A percentile compares a stretch with the other conserved stretches of the same genome.
Conservation (phyloP, 2,797 vertebrate genomes). For the Euthynnus affinis region DNA sequence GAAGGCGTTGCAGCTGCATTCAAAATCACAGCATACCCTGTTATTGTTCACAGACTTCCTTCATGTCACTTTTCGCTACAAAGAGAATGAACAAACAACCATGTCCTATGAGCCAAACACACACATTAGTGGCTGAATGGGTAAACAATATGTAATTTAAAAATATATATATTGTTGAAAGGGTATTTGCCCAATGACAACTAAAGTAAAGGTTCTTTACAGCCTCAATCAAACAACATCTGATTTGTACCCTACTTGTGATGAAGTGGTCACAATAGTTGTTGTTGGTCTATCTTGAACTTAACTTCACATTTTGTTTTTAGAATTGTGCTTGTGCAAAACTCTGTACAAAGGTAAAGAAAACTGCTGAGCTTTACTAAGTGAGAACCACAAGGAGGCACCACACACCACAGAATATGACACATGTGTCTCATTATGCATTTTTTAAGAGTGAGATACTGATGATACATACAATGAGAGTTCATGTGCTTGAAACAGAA, state of each 20-base stretch:
- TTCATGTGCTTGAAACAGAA: background rate
- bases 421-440: background rate
- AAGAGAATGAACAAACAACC: background rate
- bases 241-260: background rate
- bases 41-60: conserved; percentile 72
- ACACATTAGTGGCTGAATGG: background rate
- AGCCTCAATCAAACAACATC: background rate
- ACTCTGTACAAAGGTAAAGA: background rate
- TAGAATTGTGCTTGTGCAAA: background rate
- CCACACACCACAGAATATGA: conserved; percentile 21
- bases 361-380: background rate
- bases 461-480: background rate
- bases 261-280: no score
- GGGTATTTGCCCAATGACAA: no score
- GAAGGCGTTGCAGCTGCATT: conserved; percentile 54
- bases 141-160: no score
- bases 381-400: conserved; percentile 61
- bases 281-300: background rate
- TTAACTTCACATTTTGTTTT: conserved; percentile 3
- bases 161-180: no score
- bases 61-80: conserved; percentile 34
- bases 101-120: conserved; percentile 29
- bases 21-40: conserved; percentile 30
- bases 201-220: background rate
- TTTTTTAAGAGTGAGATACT: background rate